Evolutionary conservation across 2,888 invertebrate species (phyloP).

Genomic region (Scaeva pyrastri): DNA sequence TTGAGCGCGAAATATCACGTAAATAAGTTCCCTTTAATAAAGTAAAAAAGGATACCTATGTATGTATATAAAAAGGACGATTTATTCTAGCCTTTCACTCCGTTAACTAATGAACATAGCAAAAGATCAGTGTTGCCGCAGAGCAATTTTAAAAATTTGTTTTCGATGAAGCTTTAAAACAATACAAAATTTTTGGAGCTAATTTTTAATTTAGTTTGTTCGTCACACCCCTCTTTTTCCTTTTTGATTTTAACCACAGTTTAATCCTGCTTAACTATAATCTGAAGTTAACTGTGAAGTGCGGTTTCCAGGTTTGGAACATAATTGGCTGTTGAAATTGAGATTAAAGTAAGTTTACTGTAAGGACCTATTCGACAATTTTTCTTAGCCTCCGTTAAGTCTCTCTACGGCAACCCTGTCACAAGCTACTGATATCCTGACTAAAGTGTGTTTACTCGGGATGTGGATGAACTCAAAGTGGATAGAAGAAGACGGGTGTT

Average conservation of each 20-base stretch:
- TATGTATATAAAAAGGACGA: background rate
- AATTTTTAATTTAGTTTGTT: too few species aligned
- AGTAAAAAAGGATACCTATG: background rate
- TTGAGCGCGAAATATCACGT: slow-evolving; percentile 16
- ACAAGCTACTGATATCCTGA: slow-evolving; percentile 4
- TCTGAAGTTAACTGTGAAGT: too few species aligned
- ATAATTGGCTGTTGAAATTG: too few species aligned
- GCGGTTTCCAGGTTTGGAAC: too few species aligned
- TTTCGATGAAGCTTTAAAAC: too few species aligned
- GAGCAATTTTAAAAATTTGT: background rate
- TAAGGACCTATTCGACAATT: too few species aligned
- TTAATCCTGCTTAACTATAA: too few species aligned
- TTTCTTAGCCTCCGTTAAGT: background rate
- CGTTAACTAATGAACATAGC: slow-evolving; percentile 70
- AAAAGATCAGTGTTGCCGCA: background rate
- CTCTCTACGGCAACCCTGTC: background rate
- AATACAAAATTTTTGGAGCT: too few species aligned
- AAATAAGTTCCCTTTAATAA: slow-evolving; percentile 16
- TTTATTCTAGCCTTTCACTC: slow-evolving; percentile 58
- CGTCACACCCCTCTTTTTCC: too few species aligned
- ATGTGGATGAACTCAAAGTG: background rate
- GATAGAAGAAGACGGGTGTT: background rate
- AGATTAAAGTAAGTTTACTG: too few species aligned
- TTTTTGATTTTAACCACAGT: too few species aligned
- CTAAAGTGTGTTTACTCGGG: background rate